Evolutionary conservation across 2,113 vertebrate species (phyloP), one percentile per base, ranked within the genome.

Genomic region (Cyanoramphus novaezelandiae): DNA sequence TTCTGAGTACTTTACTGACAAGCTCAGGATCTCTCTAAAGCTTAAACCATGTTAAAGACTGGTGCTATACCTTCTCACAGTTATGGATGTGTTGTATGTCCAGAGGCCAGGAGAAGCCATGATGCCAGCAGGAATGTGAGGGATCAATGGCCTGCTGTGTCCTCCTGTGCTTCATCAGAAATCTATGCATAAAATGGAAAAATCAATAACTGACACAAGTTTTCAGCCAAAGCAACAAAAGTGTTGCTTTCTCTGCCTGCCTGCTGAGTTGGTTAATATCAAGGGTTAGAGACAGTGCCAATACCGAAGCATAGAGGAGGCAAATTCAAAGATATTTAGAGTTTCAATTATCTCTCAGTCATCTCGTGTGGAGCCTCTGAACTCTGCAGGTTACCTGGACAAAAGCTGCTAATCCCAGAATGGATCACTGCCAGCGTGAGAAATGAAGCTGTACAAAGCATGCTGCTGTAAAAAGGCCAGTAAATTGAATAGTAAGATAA

Each of bases 351-450:
- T 84, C 82, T 92, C 50, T 50, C 62, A 83, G 71, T 62, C 47
- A 77, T 92, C 60, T 76, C 8, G 1, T 2, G 2, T 80, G 0
- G 1, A 72, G 90, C 55, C 77, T 90, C 81, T 81, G 86, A 90
- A 80, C 83, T 86, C 91, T 77, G 88, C 55, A 67, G 86, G 91
- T 92, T 92, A 83, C 88, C 72, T 84, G 83, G 55, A 59, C 80
- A 92, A 90, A 88, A 91, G 55, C 71, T 82, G 12, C 80, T 86
- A 81, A 93, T 93, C 64, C 64, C 72, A 35, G 69, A 46, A 27
- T 75, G 83, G 76, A 90, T 59, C 15, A 4, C 2, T 81, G 68
- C 86, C 80, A 93, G 80, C 50, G 9, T 44, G 74, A 70, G 65
- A 60, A 88, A 86, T 78, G 68, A 86, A 86, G 64, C 86, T 88